These are phyloP conservation scores for Coregonus clupeaformis DNA, from an alignment of 2,113 vertebrate genomes.

Conservation along the genomic window DNA sequence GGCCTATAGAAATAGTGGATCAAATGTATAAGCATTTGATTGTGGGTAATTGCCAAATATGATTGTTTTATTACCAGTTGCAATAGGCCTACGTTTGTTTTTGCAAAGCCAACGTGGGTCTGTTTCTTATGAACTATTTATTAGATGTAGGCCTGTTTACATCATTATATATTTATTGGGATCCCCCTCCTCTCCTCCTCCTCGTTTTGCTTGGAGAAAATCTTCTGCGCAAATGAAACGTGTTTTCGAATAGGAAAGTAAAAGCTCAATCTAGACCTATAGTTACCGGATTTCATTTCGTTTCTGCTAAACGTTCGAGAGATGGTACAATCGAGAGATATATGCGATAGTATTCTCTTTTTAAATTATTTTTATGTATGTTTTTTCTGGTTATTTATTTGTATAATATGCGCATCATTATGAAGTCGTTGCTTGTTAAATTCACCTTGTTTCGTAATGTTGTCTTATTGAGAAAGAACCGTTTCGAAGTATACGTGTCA, in stretches of 20 bases:
- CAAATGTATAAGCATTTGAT: conserved; percentile 48
- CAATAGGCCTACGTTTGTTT: conserved; percentile 50
- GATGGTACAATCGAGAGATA: conserved; percentile 75
- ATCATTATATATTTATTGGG: conserved; percentile 97
- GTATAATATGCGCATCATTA: conserved; percentile 82
- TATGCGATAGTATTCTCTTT: conserved; percentile 74
- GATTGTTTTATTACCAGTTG: conserved; percentile 50
- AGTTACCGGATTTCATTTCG: conserved; percentile 53
- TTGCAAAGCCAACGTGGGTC: conserved; percentile 74
- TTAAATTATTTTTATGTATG: conserved; percentile 77
- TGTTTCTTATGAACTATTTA: conserved; percentile 87
- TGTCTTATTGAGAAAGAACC: conserved; percentile 77
- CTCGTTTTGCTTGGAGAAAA: conserved; percentile 75
- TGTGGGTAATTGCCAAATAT: conserved; percentile 54
- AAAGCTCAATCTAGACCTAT: conserved; percentile 32
- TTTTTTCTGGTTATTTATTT: conserved; percentile 80
- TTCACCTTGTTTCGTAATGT: conserved; percentile 85
- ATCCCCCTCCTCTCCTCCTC: conserved; percentile 73
- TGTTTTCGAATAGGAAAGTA: conserved; percentile 62
- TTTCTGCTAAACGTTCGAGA: conserved; percentile 62
- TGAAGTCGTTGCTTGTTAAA: conserved; percentile 86
- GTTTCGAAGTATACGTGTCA: conserved; percentile 80
- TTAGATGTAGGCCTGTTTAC: conserved; percentile 94
- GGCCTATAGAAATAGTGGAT: conserved; percentile 42
- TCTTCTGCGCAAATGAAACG: conserved; percentile 70